Evolutionary conservation across 2,888 invertebrate species (phyloP).

Genomic region (Tetrapedia diversipes): DNA sequence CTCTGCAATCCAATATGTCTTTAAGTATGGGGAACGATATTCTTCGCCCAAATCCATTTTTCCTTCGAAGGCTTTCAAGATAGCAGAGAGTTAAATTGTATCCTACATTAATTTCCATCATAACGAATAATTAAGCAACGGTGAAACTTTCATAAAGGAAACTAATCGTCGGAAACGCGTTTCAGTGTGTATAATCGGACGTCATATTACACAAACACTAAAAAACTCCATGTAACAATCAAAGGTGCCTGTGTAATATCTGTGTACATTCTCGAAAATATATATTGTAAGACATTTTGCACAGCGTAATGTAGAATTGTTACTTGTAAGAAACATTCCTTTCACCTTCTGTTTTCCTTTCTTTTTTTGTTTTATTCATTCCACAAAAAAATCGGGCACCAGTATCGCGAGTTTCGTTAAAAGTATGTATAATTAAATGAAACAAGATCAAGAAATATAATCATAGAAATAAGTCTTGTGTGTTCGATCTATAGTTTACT

Average conservation of each 20-base stretch:
- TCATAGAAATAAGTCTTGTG: slow-evolving; percentile 49
- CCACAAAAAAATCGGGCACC: slow-evolving; percentile 34
- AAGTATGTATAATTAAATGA: slow-evolving; percentile 25
- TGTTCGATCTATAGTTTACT: slow-evolving; percentile 44
- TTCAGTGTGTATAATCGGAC: background rate
- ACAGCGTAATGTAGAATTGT: slow-evolving; percentile 2
- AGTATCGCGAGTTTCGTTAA: slow-evolving; percentile 24
- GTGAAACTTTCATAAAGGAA: background rate
- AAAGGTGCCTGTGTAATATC: slow-evolving; percentile 24
- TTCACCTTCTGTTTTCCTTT: background rate
- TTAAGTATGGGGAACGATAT: background rate
- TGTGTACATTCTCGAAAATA: slow-evolving; percentile 53
- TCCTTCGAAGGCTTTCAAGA: background rate
- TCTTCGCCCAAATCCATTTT: no score
- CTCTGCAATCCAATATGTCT: background rate
- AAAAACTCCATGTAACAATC: slow-evolving; percentile 22
- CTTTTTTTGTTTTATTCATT: slow-evolving; percentile 22
- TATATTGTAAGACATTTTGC: slow-evolving; percentile 39
- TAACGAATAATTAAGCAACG: slow-evolving; percentile 14
- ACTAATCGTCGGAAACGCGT: slow-evolving; percentile 11
- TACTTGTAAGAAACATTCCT: slow-evolving; percentile 30
- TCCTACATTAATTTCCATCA: slow-evolving; percentile 3
- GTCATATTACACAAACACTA: slow-evolving; percentile 22
- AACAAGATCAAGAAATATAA: slow-evolving; percentile 42
- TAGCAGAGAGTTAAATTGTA: slow-evolving; percentile 17